A percentile compares a stretch with the other conserved stretches of the same genome.
Evolutionary conservation across 2,113 vertebrate species (phyloP).

Genomic region (Stegostoma tigrinum): DNA sequence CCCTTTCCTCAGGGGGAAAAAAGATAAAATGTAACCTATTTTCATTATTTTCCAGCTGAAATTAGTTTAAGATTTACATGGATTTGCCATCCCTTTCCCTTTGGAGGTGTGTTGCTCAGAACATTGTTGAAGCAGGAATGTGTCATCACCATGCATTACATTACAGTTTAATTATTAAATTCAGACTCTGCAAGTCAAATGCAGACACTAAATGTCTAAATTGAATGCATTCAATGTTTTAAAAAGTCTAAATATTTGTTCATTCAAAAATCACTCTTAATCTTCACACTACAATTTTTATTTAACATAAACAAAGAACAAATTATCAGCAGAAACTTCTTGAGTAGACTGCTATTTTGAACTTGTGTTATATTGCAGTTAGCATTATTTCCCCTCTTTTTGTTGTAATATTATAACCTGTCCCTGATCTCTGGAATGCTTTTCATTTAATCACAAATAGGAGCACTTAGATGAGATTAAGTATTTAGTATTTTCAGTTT

Average conservation of each 20-base stretch:
- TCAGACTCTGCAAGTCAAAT: not conserved
- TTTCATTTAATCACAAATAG: not conserved
- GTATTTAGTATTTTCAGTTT: not conserved
- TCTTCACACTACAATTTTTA: not conserved
- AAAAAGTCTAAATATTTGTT: not conserved
- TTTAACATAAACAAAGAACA: not conserved
- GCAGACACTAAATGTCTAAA: not conserved
- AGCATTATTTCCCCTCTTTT: not conserved
- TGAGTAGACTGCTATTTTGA: not conserved
- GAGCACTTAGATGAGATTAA: not conserved
- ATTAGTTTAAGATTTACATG: not conserved
- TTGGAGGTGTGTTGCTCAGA: not conserved
- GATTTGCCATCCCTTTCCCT: not conserved
- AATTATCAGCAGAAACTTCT: not conserved
- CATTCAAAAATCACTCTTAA: not conserved
- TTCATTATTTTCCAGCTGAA: not conserved
- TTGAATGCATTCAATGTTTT: not conserved
- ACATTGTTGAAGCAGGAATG: not conserved
- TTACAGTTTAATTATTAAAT: not conserved
- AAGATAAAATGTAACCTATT: not conserved
- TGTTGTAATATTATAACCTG: not conserved
- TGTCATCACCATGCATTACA: not conserved
- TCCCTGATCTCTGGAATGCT: not conserved
- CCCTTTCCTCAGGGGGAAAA: not conserved
- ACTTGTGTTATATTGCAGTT: not conserved